phyloP scores from a whole-genome alignment of 2,113 vertebrate species.

The Ramphastos sulfuratus region DNA sequence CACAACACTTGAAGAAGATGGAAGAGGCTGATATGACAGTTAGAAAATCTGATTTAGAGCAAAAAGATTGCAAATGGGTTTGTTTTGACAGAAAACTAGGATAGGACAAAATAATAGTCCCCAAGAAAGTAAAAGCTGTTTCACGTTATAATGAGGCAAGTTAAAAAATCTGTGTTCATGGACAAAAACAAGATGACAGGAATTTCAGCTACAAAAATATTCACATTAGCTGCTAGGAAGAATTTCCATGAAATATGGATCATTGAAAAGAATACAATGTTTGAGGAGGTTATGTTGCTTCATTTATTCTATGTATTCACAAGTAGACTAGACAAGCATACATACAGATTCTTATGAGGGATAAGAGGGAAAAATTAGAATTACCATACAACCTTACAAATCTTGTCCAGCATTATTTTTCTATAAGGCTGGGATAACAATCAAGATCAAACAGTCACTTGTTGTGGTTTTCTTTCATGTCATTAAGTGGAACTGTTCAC shows the following conservation, averaged over 20 bases:
- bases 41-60: neutral
- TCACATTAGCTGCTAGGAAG: neutral
- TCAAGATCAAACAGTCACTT: neutral
- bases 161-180: neutral
- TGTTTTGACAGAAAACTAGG: neutral
- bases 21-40: neutral
- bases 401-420: neutral
- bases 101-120: neutral
- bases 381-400: neutral
- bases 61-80: neutral
- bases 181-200: neutral
- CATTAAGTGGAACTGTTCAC: neutral
- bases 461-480: neutral
- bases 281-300: neutral
- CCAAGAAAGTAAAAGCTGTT: neutral
- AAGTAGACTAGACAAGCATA: neutral
- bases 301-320: neutral
- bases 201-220: neutral
- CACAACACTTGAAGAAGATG: neutral
- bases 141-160: neutral
- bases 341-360: neutral
- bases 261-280: neutral
- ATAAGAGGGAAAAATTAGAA: neutral
- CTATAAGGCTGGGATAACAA: neutral
- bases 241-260: neutral